Percentiles rank a stretch among this genome's conserved stretches.
Conservation (phyloP, 2,888 invertebrate species). For the Pollenia amentaria region DNA sequence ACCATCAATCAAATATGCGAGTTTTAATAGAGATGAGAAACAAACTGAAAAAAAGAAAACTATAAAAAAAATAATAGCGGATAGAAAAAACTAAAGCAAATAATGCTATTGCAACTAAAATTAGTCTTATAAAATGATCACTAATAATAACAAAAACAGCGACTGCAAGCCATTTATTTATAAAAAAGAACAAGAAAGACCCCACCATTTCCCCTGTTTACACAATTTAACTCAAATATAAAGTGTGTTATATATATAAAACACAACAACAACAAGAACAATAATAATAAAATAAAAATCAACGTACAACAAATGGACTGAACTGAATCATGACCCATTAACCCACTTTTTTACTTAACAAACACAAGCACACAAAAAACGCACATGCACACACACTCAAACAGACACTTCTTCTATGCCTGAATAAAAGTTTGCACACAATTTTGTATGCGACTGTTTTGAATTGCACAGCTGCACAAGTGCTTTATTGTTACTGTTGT, state of each 20-base stretch:
- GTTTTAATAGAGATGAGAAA: constrained; percentile 48
- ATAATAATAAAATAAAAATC: constrained; percentile 14
- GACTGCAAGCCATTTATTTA: background rate
- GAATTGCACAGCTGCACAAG: constrained; percentile 52
- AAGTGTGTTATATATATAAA: constrained; percentile 19
- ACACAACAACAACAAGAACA: constrained; percentile 35
- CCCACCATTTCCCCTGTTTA: background rate
- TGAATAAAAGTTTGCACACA: constrained; percentile 9
- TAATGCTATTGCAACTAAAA: constrained; percentile 11
- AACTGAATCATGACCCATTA: constrained; percentile 83
- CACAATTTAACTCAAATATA: background rate
- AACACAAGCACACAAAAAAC: constrained; percentile 4
- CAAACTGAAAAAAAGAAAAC: constrained; percentile 32
- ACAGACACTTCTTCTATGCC: constrained; percentile 28
- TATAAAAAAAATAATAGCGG: constrained; percentile 9
- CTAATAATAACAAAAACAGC: constrained; percentile 21
- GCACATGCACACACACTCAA: background rate
- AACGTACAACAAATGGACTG: constrained; percentile 66
- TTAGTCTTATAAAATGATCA: constrained; percentile 25
- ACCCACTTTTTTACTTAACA: constrained; percentile 77
- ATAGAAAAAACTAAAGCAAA: constrained; percentile 2
- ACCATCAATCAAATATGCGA: constrained; percentile 55
- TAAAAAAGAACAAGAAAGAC: constrained; percentile 13
- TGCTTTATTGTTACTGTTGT: constrained; percentile 4
- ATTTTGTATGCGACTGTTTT: constrained; percentile 25